Base-by-base conservation (phyloP, 1,140 invertebrate species). In the Penaeus japonicus region DNA sequence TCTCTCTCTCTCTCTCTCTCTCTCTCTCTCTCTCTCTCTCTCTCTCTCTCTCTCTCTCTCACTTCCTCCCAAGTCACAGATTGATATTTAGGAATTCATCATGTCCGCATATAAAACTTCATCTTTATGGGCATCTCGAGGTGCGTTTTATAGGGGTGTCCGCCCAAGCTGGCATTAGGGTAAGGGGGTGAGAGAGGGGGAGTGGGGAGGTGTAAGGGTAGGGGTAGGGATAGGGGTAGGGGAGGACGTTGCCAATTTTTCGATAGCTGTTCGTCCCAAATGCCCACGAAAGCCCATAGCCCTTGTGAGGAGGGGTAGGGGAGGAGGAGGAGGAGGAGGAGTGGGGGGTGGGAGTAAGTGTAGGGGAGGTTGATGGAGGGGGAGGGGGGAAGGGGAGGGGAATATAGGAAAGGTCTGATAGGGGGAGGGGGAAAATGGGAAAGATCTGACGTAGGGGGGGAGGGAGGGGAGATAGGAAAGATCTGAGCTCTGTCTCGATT, bases 41-140 rank as follows among this genome's bases (percentile, higher is more conserved):
- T 75, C 70, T 53, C 32, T 27, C 20, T 47, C 39, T 20, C 32
- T 35, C 12, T 20, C 35, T 32, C 62, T 47, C 82, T 35, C 47
- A 12, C 47, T 47, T 47, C 10, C 47, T 47, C 47, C 10, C 47
- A 47, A 47, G 62, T 4, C 39, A 22, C 82, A 65, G 62, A 84
- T 84, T 84, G 59, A 84, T 73, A 84, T 84, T 82, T 82, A 82
- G 47, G 80, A 57, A 82, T 82, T 82, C 80, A 82, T 82, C 80
- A 82, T 57, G 55, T 27, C 80, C n/a, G 54, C 54, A 54, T 82
- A 59, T 82, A 59, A 59, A 30, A 53, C 80, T 20, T 54, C 80
- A 59, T 59, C 80, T 82, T 82, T 82, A 82, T 82, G 59, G 80
- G 47, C 80, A 55, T 82, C 55, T 30, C 55, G 80, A 82, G 80